phyloP scores from a whole-genome alignment of 2,888 invertebrate species.

The Notodonta ziczac region DNA sequence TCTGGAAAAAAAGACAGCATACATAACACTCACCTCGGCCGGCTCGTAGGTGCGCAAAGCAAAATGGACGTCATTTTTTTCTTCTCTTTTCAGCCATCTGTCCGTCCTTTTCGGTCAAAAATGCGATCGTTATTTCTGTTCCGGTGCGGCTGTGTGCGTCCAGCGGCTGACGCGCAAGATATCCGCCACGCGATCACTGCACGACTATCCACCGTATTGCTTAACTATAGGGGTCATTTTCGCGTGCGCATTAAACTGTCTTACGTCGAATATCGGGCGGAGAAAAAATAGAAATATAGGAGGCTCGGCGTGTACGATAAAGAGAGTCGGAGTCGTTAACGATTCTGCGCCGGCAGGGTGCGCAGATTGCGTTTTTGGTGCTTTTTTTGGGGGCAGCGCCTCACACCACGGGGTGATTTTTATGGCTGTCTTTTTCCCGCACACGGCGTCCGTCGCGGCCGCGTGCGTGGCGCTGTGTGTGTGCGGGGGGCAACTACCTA shows the following conservation, averaged over 20 bases:
- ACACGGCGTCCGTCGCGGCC: slow-evolving; percentile 62
- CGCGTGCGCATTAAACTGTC: slow-evolving; percentile 51
- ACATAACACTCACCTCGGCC: slow-evolving; percentile 78
- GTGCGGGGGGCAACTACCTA: slow-evolving; percentile 75
- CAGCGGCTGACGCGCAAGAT: slow-evolving; percentile 59
- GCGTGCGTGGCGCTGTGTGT: slow-evolving; percentile 50
- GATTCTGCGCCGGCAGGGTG: slow-evolving; percentile 86
- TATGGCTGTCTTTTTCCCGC: slow-evolving; percentile 81
- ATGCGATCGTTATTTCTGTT: slow-evolving; percentile 86
- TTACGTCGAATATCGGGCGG: slow-evolving; percentile 77
- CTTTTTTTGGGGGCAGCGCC: slow-evolving; percentile 84
- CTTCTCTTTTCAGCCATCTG: slow-evolving; percentile 85
- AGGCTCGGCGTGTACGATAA: slow-evolving; percentile 82
- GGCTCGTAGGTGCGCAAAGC: slow-evolving; percentile 78
- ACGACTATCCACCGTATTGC: slow-evolving; percentile 36
- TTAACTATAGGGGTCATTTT: slow-evolving; percentile 37
- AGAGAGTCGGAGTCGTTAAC: slow-evolving; percentile 85
- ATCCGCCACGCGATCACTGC: slow-evolving; percentile 51
- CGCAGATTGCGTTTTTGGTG: slow-evolving; percentile 86
- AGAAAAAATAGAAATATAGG: slow-evolving; percentile 85
- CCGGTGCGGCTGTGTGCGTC: slow-evolving; percentile 82
- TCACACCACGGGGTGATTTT: slow-evolving; percentile 83
- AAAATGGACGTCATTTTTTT: slow-evolving; percentile 85
- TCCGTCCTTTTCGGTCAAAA: slow-evolving; percentile 85
- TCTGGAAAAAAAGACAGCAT: slow-evolving; percentile 78